These are phyloP conservation scores for Petrocephalus microphthalmus DNA, from an alignment of 2,113 vertebrate species.

Conservation along the genomic window DNA sequence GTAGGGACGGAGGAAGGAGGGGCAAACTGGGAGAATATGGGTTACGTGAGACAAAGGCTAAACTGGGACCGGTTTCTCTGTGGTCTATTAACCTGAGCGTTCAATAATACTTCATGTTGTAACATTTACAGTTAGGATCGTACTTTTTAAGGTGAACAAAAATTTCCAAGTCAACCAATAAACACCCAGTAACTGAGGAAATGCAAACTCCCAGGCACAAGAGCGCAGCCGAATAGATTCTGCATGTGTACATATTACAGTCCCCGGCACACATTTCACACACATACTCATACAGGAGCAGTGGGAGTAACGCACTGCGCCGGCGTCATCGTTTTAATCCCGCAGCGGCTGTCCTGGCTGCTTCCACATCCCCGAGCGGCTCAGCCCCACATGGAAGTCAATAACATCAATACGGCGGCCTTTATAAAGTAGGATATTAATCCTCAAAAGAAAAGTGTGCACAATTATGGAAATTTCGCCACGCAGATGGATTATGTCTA, in stretches of 20 bases:
- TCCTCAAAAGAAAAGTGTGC: neutral
- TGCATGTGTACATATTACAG: neutral
- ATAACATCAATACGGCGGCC: neutral
- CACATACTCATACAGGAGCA: neutral
- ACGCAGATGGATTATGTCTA: neutral
- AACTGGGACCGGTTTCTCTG: neutral
- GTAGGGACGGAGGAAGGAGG: neutral
- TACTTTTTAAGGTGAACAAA: neutral
- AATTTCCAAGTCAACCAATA: neutral
- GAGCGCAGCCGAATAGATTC: neutral
- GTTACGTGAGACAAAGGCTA: neutral
- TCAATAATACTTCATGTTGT: neutral
- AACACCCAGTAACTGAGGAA: neutral
- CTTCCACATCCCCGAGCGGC: neutral
- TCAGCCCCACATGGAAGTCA: neutral
- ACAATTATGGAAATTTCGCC: conserved; percentile 6
- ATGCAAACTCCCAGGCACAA: neutral
- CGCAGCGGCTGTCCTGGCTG: neutral
- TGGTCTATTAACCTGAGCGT: neutral
- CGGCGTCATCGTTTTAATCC: neutral
- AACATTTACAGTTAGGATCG: neutral
- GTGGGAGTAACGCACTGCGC: neutral
- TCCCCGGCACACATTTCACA: neutral
- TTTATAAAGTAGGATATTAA: neutral
- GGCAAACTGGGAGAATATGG: neutral